Evolutionary conservation across 2,113 vertebrate genomes (phyloP), one percentile per base, ranked within the genome.

Genomic region (Epinephelus moara): DNA sequence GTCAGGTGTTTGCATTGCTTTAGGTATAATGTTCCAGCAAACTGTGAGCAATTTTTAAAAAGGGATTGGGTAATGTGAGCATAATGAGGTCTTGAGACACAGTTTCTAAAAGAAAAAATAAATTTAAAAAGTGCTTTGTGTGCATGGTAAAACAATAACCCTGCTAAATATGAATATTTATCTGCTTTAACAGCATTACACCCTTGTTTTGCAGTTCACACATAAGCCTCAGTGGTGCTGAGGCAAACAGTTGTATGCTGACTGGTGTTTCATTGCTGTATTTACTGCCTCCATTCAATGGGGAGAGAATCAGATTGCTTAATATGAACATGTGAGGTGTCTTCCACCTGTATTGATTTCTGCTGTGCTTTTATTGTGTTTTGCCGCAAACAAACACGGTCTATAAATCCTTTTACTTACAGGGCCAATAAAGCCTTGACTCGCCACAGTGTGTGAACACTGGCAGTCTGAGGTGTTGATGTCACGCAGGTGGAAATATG

Each of bases 331-430:
- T 25, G 7, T 25, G 3, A 57, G 30, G 47, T 63, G 70, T 69
- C 69, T 66, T 81, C 42, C 52, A 70, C 37, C 63, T 56, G 25
- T 49, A 79, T 82, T 57, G 53, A 75, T 88, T 82, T 55, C 23
- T 70, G 4, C 27, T 50, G 30, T 33, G 50, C 33, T 82, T 64
- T 74, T 69, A 68, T 60, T 67, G 69, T 62, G 61, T 60, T 47
- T 72, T 12, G 27, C 64, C 61, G 53, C 37, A 37, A 27, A 81
- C 37, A 25, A 27, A 81, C 78, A 30, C 45, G 5, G 19, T 70
- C 75, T 60, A 72, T 78, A 85, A 82, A 75, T 75, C 60, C 30
- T 27, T 74, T 74, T 23, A 68, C 69, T 67, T 68, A 56, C 33
- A 60, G 49, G 56, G 55, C 56, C 30, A 62, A 68, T 68, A 78